Evolutionary conservation across 2,888 invertebrate genomes (phyloP), one percentile per base, ranked within the genome.

Genomic region (Tholera decimalis): DNA sequence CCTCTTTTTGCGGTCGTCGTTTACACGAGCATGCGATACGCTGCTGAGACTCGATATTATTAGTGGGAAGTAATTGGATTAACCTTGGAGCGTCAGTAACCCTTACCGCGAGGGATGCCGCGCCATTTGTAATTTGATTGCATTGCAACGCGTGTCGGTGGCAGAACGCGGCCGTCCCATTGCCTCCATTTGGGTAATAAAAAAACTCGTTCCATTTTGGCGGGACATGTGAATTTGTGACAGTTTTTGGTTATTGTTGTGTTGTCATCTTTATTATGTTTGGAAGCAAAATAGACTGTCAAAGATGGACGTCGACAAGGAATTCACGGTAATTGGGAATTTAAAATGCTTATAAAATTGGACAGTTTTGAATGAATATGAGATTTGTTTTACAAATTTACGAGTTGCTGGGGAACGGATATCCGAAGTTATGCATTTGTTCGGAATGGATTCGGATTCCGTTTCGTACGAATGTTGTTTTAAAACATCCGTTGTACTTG

Each of bases 241-340:
- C 41, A 64, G 60, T 73, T 64, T 46, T 15, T 37, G 55, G 55
- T 24, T 53, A 54, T 51, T 5, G 59, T 33, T 58, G 51, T 56
- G 57, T 53, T 67, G 46, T 46, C 5, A 7, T 11, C 53, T 28
- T 30, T 60, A 46, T n/a, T 39, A 97, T 97, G 97, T 97, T 97
- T 85, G 96, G 96, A 70, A 96, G 96, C 80, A 96, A 96, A 85
- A 87, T 93, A 64, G 96, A 96, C 73, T 96, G 96, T 51, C 93
- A 97, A 86, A 94, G 95, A 73, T 97, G 97, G 96, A 93, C 95
- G 0, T 91, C 91, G 0, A 85, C 87, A 9, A 82, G 92, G 70
- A 89, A 85, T 77, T 82, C 76, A 67, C 74, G 89, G 90, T 89
- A 84, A 65, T 35, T 44, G 49, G n/a, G 37, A 60, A n/a, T 39